phyloP scores from a whole-genome alignment of 2,113 vertebrate genomes.

The Hiodon tergisus region DNA sequence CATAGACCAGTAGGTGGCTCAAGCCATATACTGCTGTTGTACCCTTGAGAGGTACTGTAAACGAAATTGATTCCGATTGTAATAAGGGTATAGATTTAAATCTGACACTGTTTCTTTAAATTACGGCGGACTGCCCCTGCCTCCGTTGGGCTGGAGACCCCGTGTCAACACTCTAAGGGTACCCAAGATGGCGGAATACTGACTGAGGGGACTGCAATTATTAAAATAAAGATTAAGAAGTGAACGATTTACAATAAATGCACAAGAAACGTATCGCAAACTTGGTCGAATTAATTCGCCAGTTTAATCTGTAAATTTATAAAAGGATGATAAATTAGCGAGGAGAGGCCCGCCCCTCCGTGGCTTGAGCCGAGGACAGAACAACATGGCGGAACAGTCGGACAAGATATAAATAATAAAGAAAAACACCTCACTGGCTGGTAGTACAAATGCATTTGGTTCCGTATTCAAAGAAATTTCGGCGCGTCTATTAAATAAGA shows the following conservation, averaged over 20 bases:
- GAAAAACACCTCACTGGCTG: slow-evolving; percentile 3
- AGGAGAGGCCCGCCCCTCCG: slow-evolving; percentile 48
- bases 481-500: neutral
- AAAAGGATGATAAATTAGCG: slow-evolving; percentile 44
- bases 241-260: slow-evolving; percentile 51
- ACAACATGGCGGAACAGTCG: slow-evolving; percentile 79
- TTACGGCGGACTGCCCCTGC: slow-evolving; percentile 74
- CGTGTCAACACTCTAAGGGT: slow-evolving; percentile 78
- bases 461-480: neutral
- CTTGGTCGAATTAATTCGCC: slow-evolving; percentile 39
- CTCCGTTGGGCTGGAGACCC: slow-evolving; percentile 79
- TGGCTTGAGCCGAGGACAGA: slow-evolving; percentile 61
- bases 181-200: slow-evolving; percentile 92
- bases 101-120: slow-evolving; percentile 78
- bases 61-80: no score
- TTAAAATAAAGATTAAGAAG: slow-evolving; percentile 52
- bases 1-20: no score
- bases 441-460: neutral
- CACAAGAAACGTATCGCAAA: slow-evolving; percentile 38
- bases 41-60: no score
- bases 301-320: slow-evolving; percentile 40
- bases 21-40: no score
- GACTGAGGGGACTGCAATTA: slow-evolving; percentile 71
- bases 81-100: neutral
- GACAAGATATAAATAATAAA: slow-evolving; percentile 51